Conservation (phyloP, 1,140 invertebrate genomes). For the Eufriesea mexicana region DNA sequence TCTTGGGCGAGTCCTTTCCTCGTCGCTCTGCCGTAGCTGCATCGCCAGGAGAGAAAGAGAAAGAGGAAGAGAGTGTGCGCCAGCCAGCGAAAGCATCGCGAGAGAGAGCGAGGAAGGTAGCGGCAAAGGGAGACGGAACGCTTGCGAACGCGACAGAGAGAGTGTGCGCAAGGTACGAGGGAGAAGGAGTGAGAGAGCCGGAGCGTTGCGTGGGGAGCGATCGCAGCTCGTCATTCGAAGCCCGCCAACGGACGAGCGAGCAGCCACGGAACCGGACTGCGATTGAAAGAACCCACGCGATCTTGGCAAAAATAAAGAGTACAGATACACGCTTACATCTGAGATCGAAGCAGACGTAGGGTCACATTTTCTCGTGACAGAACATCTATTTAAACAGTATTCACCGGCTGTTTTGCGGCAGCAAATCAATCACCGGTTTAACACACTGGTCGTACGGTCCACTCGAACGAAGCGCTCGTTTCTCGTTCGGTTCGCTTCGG, state of each 20-base stretch:
- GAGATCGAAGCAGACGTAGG: background rate
- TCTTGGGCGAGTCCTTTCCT: constrained; percentile 4
- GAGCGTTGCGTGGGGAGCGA: constrained; percentile 70
- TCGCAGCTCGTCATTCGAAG: constrained; percentile 79
- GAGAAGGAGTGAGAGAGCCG: constrained; percentile 62
- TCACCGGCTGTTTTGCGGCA: constrained; percentile 29
- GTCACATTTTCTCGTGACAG: constrained; percentile 27
- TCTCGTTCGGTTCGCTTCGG: constrained; percentile 54
- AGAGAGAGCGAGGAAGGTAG: constrained; percentile 28
- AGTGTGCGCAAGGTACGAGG: constrained; percentile 50
- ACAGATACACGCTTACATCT: constrained; percentile 5
- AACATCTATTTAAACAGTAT: background rate
- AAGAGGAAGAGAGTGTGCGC: constrained; percentile 46
- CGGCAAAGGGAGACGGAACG: constrained; percentile 27
- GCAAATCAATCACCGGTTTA: constrained; percentile 16
- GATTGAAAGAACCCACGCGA: constrained; percentile 69
- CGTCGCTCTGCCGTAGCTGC: constrained; percentile 28
- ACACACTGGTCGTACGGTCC: constrained; percentile 27
- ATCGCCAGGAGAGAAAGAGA: constrained; percentile 17
- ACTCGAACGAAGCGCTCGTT: constrained; percentile 53
- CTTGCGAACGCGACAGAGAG: constrained; percentile 51
- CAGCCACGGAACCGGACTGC: constrained; percentile 75
- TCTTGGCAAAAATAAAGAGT: constrained; percentile 55
- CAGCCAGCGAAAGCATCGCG: constrained; percentile 30
- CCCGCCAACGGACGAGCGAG: constrained; percentile 81